These are phyloP conservation scores for Tipula lateralis DNA, from an alignment of 2,888 invertebrate species.

Conservation along the genomic window DNA sequence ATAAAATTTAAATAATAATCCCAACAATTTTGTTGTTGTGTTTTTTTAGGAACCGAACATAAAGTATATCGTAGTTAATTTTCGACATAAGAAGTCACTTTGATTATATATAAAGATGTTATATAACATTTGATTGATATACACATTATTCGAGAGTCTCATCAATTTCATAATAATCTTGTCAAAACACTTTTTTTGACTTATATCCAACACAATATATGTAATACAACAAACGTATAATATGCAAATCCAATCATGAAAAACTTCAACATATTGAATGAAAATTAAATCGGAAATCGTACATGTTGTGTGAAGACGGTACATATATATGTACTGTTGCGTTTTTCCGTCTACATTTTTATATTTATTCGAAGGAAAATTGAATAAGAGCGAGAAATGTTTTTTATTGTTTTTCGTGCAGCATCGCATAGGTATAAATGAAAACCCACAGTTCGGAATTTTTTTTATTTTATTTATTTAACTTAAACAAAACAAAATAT, in stretches of 20 bases:
- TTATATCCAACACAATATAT: too few species aligned
- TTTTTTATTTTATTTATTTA: slow-evolving; percentile 19
- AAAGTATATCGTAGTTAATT: not conserved
- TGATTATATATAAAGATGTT: not conserved
- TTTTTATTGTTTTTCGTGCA: slow-evolving; percentile 5
- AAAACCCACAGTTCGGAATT: not conserved
- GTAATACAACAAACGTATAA: not conserved
- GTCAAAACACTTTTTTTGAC: not conserved
- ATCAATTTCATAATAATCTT: not conserved
- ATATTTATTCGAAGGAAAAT: not conserved
- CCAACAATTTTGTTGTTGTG: not conserved
- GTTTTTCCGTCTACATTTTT: not conserved
- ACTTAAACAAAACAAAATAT: not conserved
- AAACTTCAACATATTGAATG: not conserved
- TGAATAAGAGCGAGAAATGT: not conserved
- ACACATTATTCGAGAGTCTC: not conserved
- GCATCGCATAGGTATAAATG: not conserved
- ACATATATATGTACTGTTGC: too few species aligned
- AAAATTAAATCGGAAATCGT: not conserved
- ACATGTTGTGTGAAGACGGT: not conserved
- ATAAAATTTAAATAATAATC: not conserved
- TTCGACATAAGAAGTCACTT: not conserved
- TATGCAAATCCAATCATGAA: not conserved
- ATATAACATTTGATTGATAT: not conserved
- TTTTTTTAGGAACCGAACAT: not conserved